Evolutionary conservation across 2,113 vertebrate species (phyloP).

Genomic region (Butorides virescens): DNA sequence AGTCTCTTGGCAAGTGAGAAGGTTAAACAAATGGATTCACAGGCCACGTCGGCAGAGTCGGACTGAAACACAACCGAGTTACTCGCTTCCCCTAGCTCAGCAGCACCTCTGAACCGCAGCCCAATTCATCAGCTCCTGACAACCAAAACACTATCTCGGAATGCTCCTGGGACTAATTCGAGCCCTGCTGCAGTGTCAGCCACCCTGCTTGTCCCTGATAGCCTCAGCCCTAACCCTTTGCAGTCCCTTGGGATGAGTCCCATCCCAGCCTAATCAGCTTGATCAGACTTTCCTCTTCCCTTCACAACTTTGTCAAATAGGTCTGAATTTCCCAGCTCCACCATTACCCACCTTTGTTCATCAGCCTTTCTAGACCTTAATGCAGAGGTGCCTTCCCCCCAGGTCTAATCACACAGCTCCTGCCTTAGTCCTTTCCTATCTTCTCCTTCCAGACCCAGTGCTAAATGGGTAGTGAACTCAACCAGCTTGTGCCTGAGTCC

Average conservation of each 20-base stretch:
- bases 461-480: background rate
- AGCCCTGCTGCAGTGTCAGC: background rate
- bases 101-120: background rate
- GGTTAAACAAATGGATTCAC: background rate
- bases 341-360: background rate
- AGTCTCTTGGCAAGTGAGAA: background rate
- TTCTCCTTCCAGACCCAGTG: background rate
- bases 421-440: background rate
- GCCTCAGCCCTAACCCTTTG: background rate
- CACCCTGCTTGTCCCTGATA: background rate
- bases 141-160: background rate
- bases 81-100: background rate
- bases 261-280: background rate
- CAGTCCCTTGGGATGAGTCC: background rate
- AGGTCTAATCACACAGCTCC: background rate
- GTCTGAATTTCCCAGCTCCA: background rate
- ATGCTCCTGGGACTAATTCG: background rate
- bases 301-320: background rate
- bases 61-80: background rate
- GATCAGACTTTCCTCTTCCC: background rate
- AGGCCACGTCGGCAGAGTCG: background rate
- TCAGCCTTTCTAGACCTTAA: background rate
- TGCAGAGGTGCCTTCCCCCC: background rate
- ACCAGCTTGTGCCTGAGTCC: background rate
- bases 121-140: background rate